Base-by-base conservation (phyloP, 1,140 invertebrate species). In the Helicoverpa armigera region DNA sequence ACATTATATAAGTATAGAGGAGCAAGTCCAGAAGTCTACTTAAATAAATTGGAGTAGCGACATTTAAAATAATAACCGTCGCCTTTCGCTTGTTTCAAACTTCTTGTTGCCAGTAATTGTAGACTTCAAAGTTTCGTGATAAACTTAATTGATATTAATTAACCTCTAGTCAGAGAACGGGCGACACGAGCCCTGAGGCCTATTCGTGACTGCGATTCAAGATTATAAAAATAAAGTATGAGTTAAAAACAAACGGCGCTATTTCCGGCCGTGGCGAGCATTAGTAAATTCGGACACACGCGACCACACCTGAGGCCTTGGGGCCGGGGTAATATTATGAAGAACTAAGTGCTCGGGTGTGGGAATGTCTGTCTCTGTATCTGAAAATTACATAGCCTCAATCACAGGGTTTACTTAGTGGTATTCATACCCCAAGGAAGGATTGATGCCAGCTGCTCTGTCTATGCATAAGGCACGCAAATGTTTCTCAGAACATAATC, bases 171-270 rank as follows among this genome's bases (percentile, higher is more conserved):
- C 43, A 50, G 9, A 50, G 50, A 18, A 16, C 63, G 43, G 11
- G 43, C 43, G 65, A 69, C 43, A 23, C 43, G 65, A 69, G n/a
- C 65, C 16, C 18, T 9, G 50, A 16, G n/a, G 65, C 65, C 10
- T 43, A 69, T 69, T 67, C 65, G 65, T 69, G 65, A 69, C 65
- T 16, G 50, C 43, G 43, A 50, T 69, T 51, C 11, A 69, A 50
- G 65, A 69, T 69, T 69, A 43, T 50, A 69, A 69, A 65, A 65
- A 65, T 65, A 48, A 67, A 67, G 63, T 48, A 67, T 11, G n/a
- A 50, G 16, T 69, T 69, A 48, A 51, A 11, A 69, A 69, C 43
- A 69, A 69, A 69, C 43, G 65, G 16, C 43, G n/a, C 65, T 18
- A 50, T 50, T 69, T 69, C 65, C 65, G 43, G 65, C 65, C 65